Conservation (phyloP, 2,888 invertebrate species). For the Ophion slaviceki region DNA sequence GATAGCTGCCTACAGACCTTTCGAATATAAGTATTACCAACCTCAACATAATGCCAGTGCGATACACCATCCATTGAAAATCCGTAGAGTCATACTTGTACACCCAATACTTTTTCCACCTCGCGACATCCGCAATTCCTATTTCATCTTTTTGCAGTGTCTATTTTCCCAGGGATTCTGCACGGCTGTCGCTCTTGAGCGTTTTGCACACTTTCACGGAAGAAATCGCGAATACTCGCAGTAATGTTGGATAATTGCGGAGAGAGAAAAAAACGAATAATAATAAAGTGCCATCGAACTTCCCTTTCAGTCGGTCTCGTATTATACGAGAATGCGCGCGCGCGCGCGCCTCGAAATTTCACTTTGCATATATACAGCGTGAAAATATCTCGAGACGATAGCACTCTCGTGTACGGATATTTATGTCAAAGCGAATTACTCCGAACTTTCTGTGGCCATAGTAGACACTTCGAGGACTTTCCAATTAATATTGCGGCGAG, state of each 20-base stretch:
- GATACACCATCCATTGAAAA: too few relatives aligned
- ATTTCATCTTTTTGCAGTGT: conserved; percentile 30
- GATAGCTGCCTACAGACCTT: too few relatives aligned
- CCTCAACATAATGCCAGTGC: too few relatives aligned
- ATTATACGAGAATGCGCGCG: not conserved
- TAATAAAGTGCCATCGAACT: conserved; percentile 37
- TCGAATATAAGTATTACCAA: too few relatives aligned
- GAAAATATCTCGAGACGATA: conserved; percentile 29
- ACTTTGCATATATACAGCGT: conserved; percentile 20
- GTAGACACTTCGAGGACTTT: conserved; percentile 1
- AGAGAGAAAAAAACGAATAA: not conserved
- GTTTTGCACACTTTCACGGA: conserved; percentile 50
- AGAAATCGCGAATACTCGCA: conserved; percentile 18
- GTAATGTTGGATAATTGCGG: conserved; percentile 4
- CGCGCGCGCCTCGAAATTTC: conserved; percentile 27
- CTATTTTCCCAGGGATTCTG: conserved; percentile 9
- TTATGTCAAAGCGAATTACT: conserved; percentile 4
- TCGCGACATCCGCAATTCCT: too few relatives aligned
- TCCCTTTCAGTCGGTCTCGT: conserved; percentile 36
- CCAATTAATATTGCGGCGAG: conserved; percentile 7
- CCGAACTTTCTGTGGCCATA: conserved; percentile 14
- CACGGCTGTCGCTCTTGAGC: not conserved
- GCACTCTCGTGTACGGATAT: not conserved
- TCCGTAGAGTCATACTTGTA: too few relatives aligned
- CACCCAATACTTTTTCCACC: too few relatives aligned